Evolutionary conservation across 2,888 invertebrate genomes (phyloP).

Genomic region (Volucella bombylans): DNA sequence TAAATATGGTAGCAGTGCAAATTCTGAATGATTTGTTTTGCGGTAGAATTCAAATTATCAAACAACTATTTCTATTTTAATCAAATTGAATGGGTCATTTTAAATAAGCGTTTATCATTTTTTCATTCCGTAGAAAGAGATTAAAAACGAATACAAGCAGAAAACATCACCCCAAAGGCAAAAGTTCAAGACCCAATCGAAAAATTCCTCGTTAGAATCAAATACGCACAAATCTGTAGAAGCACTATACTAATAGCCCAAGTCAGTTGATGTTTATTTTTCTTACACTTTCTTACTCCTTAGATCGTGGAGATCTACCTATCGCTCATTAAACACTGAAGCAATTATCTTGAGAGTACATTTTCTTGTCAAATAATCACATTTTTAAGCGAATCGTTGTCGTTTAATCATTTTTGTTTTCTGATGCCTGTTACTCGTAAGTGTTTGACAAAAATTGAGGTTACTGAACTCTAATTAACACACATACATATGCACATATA

Average conservation of each 20-base stretch:
- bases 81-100: background rate
- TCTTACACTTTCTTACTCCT: constrained; percentile 6
- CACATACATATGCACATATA: too few species aligned
- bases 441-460: background rate
- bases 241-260: constrained; percentile 15
- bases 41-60: background rate
- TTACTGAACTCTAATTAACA: background rate
- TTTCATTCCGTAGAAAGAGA: too few species aligned
- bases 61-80: background rate
- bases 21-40: constrained; percentile 25
- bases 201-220: constrained; percentile 15
- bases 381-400: constrained; percentile 1
- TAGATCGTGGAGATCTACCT: background rate
- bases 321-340: constrained; percentile 38
- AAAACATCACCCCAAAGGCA: background rate
- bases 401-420: constrained; percentile 16
- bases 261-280: constrained; percentile 25
- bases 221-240: background rate
- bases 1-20: constrained; percentile 2
- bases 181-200: constrained; percentile 34
- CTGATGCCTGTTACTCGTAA: background rate
- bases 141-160: background rate
- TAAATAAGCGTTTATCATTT: background rate
- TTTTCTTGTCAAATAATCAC: constrained; percentile 48
- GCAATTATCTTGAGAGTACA: constrained; percentile 53